Evolutionary conservation across 2,888 invertebrate genomes (phyloP).

Genomic region (Cantharis lateralis): DNA sequence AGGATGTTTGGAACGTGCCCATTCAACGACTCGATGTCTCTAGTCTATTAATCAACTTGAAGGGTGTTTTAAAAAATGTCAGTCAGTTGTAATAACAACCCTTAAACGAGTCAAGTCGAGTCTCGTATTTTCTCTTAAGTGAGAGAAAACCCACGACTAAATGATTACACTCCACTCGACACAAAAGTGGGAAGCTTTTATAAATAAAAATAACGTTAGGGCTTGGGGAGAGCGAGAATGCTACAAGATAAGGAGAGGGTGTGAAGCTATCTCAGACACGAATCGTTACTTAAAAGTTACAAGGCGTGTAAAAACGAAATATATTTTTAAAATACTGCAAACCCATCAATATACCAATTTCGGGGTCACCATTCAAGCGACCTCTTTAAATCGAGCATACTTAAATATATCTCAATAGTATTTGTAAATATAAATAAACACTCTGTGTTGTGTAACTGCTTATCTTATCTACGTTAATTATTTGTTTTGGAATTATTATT

Average conservation of each 20-base stretch:
- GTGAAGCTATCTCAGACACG: neutral
- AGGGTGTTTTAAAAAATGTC: neutral
- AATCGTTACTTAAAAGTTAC: neutral
- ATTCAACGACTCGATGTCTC: no score
- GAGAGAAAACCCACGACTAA: neutral
- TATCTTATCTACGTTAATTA: neutral
- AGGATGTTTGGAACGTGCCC: neutral
- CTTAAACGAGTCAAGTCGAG: neutral
- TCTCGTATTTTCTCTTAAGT: neutral
- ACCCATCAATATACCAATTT: neutral
- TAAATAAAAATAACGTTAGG: neutral
- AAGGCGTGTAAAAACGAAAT: neutral
- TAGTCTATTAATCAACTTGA: neutral
- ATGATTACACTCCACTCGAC: neutral
- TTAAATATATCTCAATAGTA: neutral
- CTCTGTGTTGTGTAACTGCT: neutral
- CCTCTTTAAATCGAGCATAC: neutral
- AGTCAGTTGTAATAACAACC: neutral
- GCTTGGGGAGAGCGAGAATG: neutral
- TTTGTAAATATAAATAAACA: neutral
- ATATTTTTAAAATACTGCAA: neutral
- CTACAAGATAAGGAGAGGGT: neutral
- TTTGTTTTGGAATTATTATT: neutral
- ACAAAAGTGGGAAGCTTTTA: neutral
- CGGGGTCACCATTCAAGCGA: neutral